phyloP scores from a whole-genome alignment of 2,113 vertebrate species.

The Xiphophorus maculatus region DNA sequence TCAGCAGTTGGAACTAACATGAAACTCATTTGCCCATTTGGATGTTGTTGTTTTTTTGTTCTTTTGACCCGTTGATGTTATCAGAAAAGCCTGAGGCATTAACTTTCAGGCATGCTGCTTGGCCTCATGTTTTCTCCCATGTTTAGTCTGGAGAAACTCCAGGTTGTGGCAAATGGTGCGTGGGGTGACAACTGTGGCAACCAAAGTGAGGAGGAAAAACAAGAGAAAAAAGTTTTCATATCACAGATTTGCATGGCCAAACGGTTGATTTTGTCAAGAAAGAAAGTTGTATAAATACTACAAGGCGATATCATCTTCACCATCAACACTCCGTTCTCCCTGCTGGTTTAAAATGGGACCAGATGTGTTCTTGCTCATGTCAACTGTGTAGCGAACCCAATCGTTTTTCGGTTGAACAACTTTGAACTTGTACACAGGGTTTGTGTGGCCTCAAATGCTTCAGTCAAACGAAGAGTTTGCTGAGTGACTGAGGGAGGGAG shows the following conservation, averaged over 20 bases:
- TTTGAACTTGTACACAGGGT: constrained; percentile 32
- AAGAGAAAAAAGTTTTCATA: constrained; percentile 48
- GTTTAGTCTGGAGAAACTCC: constrained; percentile 59
- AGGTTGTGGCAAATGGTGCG: constrained; percentile 43
- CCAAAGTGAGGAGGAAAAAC: constrained; percentile 29
- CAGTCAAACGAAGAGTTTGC: constrained; percentile 37
- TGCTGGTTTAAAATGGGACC: constrained; percentile 53
- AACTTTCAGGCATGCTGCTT: constrained; percentile 31
- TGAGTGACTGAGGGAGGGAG: constrained; percentile 42
- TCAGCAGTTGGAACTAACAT: constrained; percentile 24
- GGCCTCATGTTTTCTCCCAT: constrained; percentile 26
- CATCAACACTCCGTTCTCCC: constrained; percentile 51
- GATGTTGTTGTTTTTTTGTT: constrained; percentile 2
- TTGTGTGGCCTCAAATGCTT: constrained; percentile 44
- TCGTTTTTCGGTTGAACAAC: constrained; percentile 50
- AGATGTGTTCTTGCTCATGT: constrained; percentile 63
- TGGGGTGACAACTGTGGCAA: constrained; percentile 41
- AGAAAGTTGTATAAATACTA: constrained; percentile 49
- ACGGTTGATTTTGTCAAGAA: constrained; percentile 14
- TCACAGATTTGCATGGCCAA: constrained; percentile 52
- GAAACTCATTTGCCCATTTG: constrained; percentile 11
- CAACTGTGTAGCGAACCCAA: constrained; percentile 53
- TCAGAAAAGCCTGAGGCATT: constrained; percentile 30
- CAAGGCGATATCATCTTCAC: constrained; percentile 51
- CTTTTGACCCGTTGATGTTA: constrained; percentile 41